A percentile compares a stretch with the other conserved stretches of the same genome.
phyloP scores from a whole-genome alignment of 2,797 vertebrate species.

The Hoplostethus atlanticus region DNA sequence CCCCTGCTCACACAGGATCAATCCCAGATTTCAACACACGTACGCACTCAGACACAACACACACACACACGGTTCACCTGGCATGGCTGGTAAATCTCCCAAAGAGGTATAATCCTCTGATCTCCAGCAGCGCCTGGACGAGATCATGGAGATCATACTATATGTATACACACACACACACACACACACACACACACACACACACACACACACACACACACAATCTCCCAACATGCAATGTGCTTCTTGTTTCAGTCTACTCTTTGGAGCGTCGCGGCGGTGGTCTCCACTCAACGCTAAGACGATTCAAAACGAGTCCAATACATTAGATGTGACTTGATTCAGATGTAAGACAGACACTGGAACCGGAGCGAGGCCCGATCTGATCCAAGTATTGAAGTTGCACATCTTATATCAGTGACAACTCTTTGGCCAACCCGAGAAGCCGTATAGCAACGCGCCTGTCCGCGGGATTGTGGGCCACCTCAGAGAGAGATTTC shows the following conservation, averaged over 20 bases:
- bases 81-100: conserved; percentile 43
- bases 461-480: conserved; percentile 26
- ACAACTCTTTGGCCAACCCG: conserved; percentile 47
- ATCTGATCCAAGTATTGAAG: conserved; percentile 45
- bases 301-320: conserved; percentile 41
- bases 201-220: conserved; percentile 6
- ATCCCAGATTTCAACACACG: conserved; percentile 48
- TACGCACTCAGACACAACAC: background rate
- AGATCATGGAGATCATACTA: conserved; percentile 44
- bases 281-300: conserved; percentile 22
- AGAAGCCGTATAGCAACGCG: conserved; percentile 7
- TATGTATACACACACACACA: conserved; percentile 28
- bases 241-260: conserved; percentile 42
- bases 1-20: conserved; percentile 33
- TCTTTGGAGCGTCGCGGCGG: background rate
- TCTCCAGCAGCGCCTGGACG: conserved; percentile 48
- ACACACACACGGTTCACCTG: conserved; percentile 46
- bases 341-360: conserved; percentile 58
- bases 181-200: background rate
- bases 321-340: conserved; percentile 40
- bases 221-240: conserved; percentile 38
- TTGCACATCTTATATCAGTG: conserved; percentile 54
- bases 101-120: conserved; percentile 40
- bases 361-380: conserved; percentile 32
- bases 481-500: conserved; percentile 53